Evolutionary conservation across 1,140 invertebrate genomes (phyloP).

Genomic region (Psilanteris sp.): DNA sequence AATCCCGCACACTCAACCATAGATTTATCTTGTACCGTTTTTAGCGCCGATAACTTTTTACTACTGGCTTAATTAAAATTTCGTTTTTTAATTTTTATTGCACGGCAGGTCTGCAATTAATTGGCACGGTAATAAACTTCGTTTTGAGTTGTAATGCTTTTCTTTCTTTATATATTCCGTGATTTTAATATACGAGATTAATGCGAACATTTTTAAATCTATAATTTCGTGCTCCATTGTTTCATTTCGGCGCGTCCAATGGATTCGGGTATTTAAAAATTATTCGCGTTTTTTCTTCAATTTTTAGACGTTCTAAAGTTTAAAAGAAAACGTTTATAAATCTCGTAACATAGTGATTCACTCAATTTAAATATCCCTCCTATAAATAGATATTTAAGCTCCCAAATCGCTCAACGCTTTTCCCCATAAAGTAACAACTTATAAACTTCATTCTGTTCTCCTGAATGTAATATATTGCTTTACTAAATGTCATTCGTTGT

Average conservation of each 20-base stretch:
- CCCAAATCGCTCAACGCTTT: constrained; percentile 51
- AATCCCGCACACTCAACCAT: constrained; percentile 17
- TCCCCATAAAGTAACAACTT: constrained; percentile 51
- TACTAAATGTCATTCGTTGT: constrained; percentile 45
- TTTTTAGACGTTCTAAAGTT: constrained; percentile 10
- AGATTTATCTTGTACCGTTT: constrained; percentile 35
- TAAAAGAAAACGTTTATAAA: constrained; percentile 29
- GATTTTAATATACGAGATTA: background rate
- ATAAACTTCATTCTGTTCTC: constrained; percentile 38
- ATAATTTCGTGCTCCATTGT: too few species aligned
- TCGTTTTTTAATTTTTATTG: constrained; percentile 30
- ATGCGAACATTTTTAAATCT: too few species aligned
- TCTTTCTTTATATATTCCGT: background rate
- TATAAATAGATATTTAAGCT: constrained; percentile 53
- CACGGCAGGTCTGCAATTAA: constrained; percentile 14
- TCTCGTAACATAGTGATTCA: constrained; percentile 41
- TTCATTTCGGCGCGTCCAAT: too few species aligned
- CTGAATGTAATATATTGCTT: constrained; percentile 35
- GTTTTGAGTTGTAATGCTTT: constrained; percentile 3
- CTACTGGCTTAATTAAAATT: constrained; percentile 53
- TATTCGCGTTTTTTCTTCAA: constrained; percentile 13
- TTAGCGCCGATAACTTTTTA: constrained; percentile 43
- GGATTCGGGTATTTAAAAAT: too few species aligned
- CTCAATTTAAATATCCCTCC: constrained; percentile 50
- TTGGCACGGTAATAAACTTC: constrained; percentile 18